phyloP scores from a whole-genome alignment of 2,797 vertebrate species.

The Catharus ustulatus region DNA sequence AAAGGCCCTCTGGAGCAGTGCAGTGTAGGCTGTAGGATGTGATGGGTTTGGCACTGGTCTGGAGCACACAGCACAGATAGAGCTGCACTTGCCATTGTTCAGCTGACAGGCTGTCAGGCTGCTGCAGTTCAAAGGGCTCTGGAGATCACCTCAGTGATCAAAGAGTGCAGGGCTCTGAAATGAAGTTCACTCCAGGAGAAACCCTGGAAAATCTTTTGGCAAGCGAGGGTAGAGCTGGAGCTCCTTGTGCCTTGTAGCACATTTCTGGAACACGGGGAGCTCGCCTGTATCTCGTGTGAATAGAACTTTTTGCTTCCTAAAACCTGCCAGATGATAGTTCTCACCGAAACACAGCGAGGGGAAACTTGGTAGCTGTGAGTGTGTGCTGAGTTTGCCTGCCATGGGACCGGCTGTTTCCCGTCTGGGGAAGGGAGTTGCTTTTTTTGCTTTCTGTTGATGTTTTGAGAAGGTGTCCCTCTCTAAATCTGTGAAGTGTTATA shows the following conservation, averaged over 20 bases:
- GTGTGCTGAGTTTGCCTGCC: neutral
- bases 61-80: neutral
- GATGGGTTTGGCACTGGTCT: neutral
- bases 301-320: neutral
- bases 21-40: neutral
- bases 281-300: neutral
- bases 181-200: neutral
- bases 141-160: constrained; percentile 38
- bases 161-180: neutral
- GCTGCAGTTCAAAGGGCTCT: neutral
- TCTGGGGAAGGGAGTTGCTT: neutral
- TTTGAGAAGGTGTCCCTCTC: constrained; percentile 15
- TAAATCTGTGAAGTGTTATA: neutral
- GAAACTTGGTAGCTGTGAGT: neutral
- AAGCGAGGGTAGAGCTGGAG: neutral
- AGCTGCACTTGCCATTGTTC: neutral
- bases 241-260: neutral
- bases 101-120: neutral
- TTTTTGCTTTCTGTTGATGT: neutral
- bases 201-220: neutral
- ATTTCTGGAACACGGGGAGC: neutral
- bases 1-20: neutral
- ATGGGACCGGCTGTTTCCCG: neutral
- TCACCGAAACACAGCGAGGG: neutral
- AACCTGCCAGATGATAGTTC: neutral